Base-by-base conservation (phyloP, 2,113 vertebrate species). In the Equus przewalskii region DNA sequence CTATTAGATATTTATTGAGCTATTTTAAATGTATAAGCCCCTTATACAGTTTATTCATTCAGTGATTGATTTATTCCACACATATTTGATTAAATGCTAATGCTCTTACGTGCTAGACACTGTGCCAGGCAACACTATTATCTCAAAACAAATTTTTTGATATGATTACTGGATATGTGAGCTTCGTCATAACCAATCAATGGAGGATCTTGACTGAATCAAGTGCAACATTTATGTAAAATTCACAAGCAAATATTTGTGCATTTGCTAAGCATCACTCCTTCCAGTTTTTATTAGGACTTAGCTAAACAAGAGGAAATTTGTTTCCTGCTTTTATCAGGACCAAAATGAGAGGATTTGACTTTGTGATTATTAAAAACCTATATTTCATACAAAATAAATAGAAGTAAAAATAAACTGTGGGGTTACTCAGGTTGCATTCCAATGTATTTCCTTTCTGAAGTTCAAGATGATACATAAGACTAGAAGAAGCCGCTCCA, bases 331-430 rank as follows among this genome's bases (percentile, higher is more conserved):
- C 12, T 28, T 90, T 96, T 56, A 72, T 70, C 62, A 84, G 54
- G 10, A n/a, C 18, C 70, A 2, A 94, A 92, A 60, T 13, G 78
- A 64, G 41, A 96, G 73, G 41, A 98, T 84, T 62, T 85, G 78
- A 91, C 89, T 92, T 75, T 78, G 86, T 91, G 92, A 96, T 96
- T 97, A 80, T 94, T 89, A n/a, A 75, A 89, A 84, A 64, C 26
- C 8, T 58, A 26, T 69, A n/a, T 94, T 72, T 97, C 91, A 89
- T 91, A 85, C 72, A 96, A 96, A 96, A 41, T 93, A 93, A 95
- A 60, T 78, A 78, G 64, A 96, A 89, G 36, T 72, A 82, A 82
- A 97, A 97, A 94, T 30, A 85, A 97, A 82, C 83, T 78, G 18
- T 22, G 7, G 24, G 3, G 1, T 26, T 41, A 73, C 21, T 76